Percentiles rank a stretch among this genome's conserved stretches.
Evolutionary conservation across 2,888 invertebrate genomes (phyloP).

Genomic region (Leptinotarsa tumamoca): DNA sequence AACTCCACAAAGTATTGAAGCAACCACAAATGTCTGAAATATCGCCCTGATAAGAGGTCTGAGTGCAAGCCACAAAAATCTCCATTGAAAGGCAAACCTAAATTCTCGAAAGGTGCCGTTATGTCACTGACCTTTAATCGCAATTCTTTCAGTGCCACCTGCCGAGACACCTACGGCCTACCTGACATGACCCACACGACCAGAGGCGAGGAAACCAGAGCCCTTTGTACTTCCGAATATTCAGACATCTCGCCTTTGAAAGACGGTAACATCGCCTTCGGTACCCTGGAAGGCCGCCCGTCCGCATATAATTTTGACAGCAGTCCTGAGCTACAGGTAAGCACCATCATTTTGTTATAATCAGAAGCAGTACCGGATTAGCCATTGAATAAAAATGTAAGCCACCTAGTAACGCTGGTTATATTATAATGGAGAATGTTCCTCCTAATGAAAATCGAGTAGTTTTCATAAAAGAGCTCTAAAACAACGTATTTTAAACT

Average conservation of each 20-base stretch:
- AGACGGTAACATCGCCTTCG: slow-evolving; percentile 95
- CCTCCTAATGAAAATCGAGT: no score
- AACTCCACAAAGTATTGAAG: no score
- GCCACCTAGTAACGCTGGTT: no score
- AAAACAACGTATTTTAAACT: no score
- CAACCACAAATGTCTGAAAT: no score
- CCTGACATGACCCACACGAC: slow-evolving; percentile 78
- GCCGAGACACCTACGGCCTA: slow-evolving; percentile 90
- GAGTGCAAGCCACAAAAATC: neutral
- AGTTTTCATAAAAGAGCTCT: no score
- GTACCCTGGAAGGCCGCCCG: slow-evolving; percentile 93
- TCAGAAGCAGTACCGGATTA: no score
- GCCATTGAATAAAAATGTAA: no score
- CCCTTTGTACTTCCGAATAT: slow-evolving; percentile 98
- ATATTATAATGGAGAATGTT: no score
- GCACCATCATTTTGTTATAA: slow-evolving; percentile 28
- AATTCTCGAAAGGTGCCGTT: neutral
- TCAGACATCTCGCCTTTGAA: slow-evolving; percentile 96
- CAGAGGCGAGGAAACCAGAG: slow-evolving; percentile 86
- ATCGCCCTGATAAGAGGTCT: no score
- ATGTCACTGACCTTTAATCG: slow-evolving; percentile 15
- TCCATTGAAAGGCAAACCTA: neutral
- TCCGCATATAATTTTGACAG: slow-evolving; percentile 93
- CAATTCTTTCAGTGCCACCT: slow-evolving; percentile 79
- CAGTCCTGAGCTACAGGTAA: slow-evolving; percentile 89